Evolutionary conservation across 2,888 invertebrate genomes (phyloP).

Genomic region (Nomada hirtipes): DNA sequence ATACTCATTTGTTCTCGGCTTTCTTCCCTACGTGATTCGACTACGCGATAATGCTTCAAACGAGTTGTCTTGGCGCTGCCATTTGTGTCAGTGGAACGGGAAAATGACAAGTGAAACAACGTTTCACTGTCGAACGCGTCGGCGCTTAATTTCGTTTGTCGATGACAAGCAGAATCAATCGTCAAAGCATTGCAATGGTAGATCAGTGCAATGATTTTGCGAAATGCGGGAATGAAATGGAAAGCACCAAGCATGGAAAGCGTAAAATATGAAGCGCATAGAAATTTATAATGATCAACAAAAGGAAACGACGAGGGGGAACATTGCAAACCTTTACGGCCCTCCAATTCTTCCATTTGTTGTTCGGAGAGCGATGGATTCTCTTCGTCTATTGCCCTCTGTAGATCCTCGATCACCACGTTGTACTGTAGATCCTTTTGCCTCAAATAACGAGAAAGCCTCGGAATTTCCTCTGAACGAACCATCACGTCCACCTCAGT

Average conservation of each 20-base stretch:
- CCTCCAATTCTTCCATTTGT: conserved; percentile 88
- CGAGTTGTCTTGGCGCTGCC: conserved; percentile 1
- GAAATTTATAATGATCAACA: background rate
- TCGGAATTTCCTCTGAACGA: conserved; percentile 87
- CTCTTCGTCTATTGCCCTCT: conserved; percentile 91
- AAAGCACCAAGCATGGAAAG: conserved; percentile 20
- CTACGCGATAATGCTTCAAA: conserved; percentile 3
- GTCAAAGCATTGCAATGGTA: background rate
- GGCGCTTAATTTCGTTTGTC: background rate
- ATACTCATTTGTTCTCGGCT: conserved; percentile 48
- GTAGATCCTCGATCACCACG: conserved; percentile 91
- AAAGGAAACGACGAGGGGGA: background rate
- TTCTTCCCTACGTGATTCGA: conserved; percentile 55
- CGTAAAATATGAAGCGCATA: conserved; percentile 24
- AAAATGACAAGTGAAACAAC: conserved; percentile 58
- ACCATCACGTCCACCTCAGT: conserved; percentile 89
- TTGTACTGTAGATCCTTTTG: conserved; percentile 88
- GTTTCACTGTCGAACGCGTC: conserved; percentile 20
- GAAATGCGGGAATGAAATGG: background rate
- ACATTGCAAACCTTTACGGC: conserved; percentile 86
- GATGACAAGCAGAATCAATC: background rate
- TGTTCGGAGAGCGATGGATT: conserved; percentile 87
- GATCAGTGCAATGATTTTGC: background rate
- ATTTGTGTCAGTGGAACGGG: conserved; percentile 59
- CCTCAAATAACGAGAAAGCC: conserved; percentile 87